Conservation (phyloP, 2,113 vertebrate species). For the Argyrosomus japonicus region DNA sequence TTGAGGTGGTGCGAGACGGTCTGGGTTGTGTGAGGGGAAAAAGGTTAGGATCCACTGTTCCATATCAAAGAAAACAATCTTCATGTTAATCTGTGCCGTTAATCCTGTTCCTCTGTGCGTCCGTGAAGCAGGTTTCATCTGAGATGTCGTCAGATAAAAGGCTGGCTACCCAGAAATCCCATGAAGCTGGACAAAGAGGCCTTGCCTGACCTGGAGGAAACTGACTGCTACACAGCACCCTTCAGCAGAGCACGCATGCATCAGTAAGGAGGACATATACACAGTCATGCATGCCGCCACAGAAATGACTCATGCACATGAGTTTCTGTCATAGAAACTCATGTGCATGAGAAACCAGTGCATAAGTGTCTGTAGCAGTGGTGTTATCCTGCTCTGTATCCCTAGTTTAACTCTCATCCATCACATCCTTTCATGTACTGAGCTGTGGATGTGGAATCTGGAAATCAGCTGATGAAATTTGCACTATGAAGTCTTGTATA, state of each 20-base stretch:
- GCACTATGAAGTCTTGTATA: slow-evolving; percentile 21
- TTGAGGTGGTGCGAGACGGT: not conserved
- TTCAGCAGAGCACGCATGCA: slow-evolving; percentile 96
- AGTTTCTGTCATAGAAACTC: not conserved
- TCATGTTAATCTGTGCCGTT: slow-evolving; percentile 51
- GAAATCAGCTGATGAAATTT: slow-evolving; percentile 24
- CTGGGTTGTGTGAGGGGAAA: not conserved
- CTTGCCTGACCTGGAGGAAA: slow-evolving; percentile 94
- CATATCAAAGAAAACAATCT: slow-evolving; percentile 54
- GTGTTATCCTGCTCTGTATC: not conserved
- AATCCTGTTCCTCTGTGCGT: slow-evolving; percentile 35
- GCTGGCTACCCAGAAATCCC: slow-evolving; percentile 95
- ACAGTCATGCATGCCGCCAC: not conserved
- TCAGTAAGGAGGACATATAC: slow-evolving; percentile 87
- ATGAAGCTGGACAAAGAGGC: slow-evolving; percentile 99
- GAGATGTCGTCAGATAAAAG: slow-evolving; percentile 92
- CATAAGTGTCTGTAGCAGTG: slow-evolving; percentile 3
- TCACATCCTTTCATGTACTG: slow-evolving; percentile 10
- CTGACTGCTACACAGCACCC: slow-evolving; percentile 96
- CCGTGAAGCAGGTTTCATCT: slow-evolving; percentile 88
- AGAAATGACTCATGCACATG: not conserved
- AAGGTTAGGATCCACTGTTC: slow-evolving; percentile 13
- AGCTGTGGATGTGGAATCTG: slow-evolving; percentile 4
- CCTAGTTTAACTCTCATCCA: not conserved
- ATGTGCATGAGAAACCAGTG: too few species aligned